Base-by-base conservation (phyloP, 2,797 vertebrate genomes). In the Sciurus vulgaris region DNA sequence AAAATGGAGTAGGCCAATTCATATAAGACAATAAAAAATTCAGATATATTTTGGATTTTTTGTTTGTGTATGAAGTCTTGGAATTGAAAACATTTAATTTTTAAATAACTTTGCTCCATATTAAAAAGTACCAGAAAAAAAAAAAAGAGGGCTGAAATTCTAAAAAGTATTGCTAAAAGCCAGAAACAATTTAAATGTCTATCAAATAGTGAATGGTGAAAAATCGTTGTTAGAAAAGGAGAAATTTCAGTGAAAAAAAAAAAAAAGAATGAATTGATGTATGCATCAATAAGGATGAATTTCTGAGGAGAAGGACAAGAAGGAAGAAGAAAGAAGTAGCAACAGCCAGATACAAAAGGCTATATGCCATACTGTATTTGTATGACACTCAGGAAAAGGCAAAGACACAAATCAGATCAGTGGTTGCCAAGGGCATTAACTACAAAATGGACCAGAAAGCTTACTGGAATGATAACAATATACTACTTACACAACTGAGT, bases 271-370 rank as follows among this genome's bases (percentile, higher is more conserved):
- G 30, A 47, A 82, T 63, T 72, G 51, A 90, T 59, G 44, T 0
- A 59, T 20, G 18, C 30, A n/a, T 93, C 26, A 63, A 59, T 11
- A 83, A 86, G 15, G 26, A 65, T n/a, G 67, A 84, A 61, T 87
- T 74, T 91, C 72, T 30, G 91, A 89, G 20, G 20, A 54, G 54
- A 17, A 15, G 14, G 8, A 54, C 4, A 5, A 54, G 17, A 18
- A 54, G 51, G 17, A 54, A 54, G 54, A 56, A 11, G 59, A 61
- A 9, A 10, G 9, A 82, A 93, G 20, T 67, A 93, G n/a, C 30
- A 92, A 44, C 87, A 94, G 56, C 1, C 33, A 67, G 38, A 86
- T 11, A 61, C 63, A 86, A 94, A 94, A 92, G 61, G 4, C 30
- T 17, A 38, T 7, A 61, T 33, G 78, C 26, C 70, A 18, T 63